phyloP scores from a whole-genome alignment of 2,888 invertebrate species.

The Limnephilus auricula region DNA sequence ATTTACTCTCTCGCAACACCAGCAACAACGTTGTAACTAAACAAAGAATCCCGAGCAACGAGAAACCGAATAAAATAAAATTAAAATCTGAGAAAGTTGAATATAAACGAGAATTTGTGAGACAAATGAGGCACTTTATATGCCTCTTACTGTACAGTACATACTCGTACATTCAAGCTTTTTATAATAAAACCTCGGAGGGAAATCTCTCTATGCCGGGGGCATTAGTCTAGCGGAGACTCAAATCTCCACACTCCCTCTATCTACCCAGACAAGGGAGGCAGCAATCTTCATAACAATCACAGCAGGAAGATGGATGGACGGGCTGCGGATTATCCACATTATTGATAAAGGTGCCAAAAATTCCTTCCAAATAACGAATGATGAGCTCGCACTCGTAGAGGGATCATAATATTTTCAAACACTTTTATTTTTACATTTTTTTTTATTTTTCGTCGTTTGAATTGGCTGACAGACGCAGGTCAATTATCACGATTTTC shows the following conservation, averaged over 20 bases:
- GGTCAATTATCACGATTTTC: not conserved
- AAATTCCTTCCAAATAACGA: not conserved
- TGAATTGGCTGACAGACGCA: not conserved
- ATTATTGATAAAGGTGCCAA: not conserved
- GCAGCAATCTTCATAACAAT: slow-evolving; percentile 15
- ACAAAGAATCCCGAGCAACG: not conserved
- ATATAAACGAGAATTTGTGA: slow-evolving; percentile 22
- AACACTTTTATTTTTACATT: not conserved
- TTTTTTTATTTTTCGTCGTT: not conserved
- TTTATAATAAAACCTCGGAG: not conserved
- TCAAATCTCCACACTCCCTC: not conserved
- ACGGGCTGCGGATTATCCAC: not conserved
- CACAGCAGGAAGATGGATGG: not conserved
- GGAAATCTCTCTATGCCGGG: not conserved
- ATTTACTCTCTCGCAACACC: not conserved
- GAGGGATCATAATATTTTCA: not conserved
- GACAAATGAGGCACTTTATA: slow-evolving; percentile 46
- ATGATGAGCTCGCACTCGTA: not conserved
- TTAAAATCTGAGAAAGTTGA: not conserved
- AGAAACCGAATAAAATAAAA: slow-evolving; percentile 12
- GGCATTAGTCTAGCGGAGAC: too few relatives aligned
- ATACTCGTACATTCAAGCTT: not conserved
- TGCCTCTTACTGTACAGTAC: slow-evolving; percentile 8
- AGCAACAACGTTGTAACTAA: not conserved
- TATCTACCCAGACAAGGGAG: not conserved